Base-by-base conservation (phyloP, 2,797 vertebrate genomes). In the Chanos chanos region DNA sequence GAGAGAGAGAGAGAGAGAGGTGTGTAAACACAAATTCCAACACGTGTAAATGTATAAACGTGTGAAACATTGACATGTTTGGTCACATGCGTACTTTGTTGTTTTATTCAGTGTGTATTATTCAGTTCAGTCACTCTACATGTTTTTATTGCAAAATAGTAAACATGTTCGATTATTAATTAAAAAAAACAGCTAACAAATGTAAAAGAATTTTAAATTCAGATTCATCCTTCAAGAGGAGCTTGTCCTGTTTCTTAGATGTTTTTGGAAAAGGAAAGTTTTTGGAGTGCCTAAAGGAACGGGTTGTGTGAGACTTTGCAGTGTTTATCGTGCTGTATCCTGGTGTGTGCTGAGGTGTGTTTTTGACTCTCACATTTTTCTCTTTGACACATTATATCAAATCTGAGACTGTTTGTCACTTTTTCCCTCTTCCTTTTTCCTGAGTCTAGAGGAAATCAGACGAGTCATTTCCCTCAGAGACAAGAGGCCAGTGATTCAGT, bases 161-260 rank as follows among this genome's bases (percentile, higher is more conserved):
- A 50, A 67, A 61, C 55, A 24, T 52, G 22, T 54, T 25, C 7
- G 28, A 44, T 58, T 60, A 57, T 52, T 68, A 61, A 58, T 65
- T 64, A 48, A 62, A 8, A 15, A n/a, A 61, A 51, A 45, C 36
- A 28, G 21, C 52, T 52, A 39, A 52, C 70, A 54, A 52, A 68
- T 33, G 8, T 41, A 41, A 47, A 37, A 30, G 16, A 7, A 43
- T 57, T 48, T 41, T 52, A 45, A 31, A 64, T 71, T 61, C 30
- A 48, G 41, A 55, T 61, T 52, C 7, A 52, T 67, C 55, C 37
- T 45, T 48, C 25, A 19, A 34, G 31, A 66, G 49, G 34, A 45
- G 30, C 18, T 44, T 10, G 3, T 28, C 39, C 15, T 44, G 18
- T 37, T 3, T 18, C 61, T 41, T n/a, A 45, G 48, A 24, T 53